Evolutionary conservation across 2,113 vertebrate species (phyloP), one percentile per base, ranked within the genome.

Genomic region (Anoplopoma fimbria): DNA sequence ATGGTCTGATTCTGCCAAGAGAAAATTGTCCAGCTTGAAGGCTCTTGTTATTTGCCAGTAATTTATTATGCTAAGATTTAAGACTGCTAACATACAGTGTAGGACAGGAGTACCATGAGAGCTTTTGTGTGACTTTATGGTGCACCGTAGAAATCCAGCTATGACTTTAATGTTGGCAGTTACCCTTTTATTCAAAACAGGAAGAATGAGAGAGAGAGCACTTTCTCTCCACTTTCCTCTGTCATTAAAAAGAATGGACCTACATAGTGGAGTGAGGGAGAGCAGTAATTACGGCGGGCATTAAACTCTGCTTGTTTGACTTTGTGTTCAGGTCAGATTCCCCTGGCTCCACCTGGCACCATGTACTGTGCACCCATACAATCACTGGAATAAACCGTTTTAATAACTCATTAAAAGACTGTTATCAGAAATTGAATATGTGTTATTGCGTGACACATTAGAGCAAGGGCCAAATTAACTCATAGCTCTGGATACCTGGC

Each of bases 271-370:
- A 74, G 60, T 49, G 61, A 75, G 45, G 78, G 75, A 83, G 70
- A 83, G 79, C 69, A 84, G 83, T 88, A 84, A 93, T 94, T 91
- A 91, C 64, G 21, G 55, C 12, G 19, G 69, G 63, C 86, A 87
- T 93, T 86, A 90, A 91, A 68, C 71, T 57, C 40, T 89, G 84
- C 91, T 93, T 92, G 86, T 89, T 93, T 87, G 86, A 91, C 80
- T 91, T 81, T 72, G 62, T 81, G 85, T 91, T 90, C 77, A 87
- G 89, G 91, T 92, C 85, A 84, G 84, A 88, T 85, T 84, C 80
- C 73, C 79, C 87, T 73, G 89, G 86, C 85, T 82, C 74, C 75
- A 81, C 82, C 85, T 88, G 85, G 88, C 15, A n/a, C 42, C 60
- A 23, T 74, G 63, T 53, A 74, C 34, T 21, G 61, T 51, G 68